These are phyloP conservation scores for Enteromius mattozi DNA, from an alignment of 2,797 vertebrate genomes.

Conservation along the genomic window DNA sequence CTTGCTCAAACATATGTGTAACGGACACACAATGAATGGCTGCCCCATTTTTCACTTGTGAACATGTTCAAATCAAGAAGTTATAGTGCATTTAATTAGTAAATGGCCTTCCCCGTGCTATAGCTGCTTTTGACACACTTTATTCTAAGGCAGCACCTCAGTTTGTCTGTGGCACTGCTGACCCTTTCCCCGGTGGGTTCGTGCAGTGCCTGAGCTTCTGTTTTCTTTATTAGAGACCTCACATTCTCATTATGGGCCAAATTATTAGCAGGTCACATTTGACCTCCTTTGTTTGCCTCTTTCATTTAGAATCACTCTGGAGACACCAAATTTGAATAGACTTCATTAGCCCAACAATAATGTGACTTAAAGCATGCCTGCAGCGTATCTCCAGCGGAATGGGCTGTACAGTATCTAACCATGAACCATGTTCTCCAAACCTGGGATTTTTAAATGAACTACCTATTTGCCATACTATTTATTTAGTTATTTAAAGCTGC, in stretches of 20 bases:
- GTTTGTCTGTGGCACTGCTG: conserved; percentile 11
- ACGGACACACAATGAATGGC: neutral
- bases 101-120: neutral
- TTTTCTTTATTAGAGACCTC: conserved; percentile 36
- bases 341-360: conserved; percentile 52
- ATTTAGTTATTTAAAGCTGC: too few relatives aligned
- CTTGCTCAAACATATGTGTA: conserved; percentile 22
- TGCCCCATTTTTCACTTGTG: neutral
- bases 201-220: conserved; percentile 7
- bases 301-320: conserved; percentile 41
- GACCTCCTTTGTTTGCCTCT: conserved; percentile 52
- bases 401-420: conserved; percentile 10
- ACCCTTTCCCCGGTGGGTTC: neutral
- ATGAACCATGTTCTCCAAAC: neutral
- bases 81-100: neutral
- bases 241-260: conserved; percentile 46
- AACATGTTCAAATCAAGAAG: neutral
- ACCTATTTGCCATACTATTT: conserved; percentile 13
- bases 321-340: conserved; percentile 50
- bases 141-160: neutral
- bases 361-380: conserved; percentile 36
- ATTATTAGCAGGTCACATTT: conserved; percentile 48
- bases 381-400: conserved; percentile 14
- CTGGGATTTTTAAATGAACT: neutral
- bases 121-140: neutral